Evolutionary conservation across 2,113 vertebrate species (phyloP).

Genomic region (Actenoides hombroni): DNA sequence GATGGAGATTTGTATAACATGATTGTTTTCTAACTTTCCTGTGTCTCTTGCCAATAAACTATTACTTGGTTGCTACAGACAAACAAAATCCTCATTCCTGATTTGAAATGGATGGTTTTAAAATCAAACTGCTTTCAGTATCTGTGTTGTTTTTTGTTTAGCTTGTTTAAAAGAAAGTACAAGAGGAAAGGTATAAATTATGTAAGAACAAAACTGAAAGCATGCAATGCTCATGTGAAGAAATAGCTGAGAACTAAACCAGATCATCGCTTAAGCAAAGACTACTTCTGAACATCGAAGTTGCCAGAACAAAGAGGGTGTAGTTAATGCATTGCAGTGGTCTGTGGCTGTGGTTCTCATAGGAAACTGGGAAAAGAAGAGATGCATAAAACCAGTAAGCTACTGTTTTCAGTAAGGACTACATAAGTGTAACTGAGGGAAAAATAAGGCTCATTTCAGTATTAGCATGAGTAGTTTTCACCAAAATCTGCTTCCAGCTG

Average conservation of each 20-base stretch:
- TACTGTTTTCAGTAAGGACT: not conserved
- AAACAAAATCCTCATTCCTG: not conserved
- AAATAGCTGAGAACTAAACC: not conserved
- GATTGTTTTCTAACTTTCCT: not conserved
- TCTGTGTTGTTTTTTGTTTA: not conserved
- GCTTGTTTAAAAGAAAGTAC: not conserved
- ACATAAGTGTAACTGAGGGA: not conserved
- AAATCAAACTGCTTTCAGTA: not conserved
- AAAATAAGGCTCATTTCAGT: not conserved
- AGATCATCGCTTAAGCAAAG: not conserved
- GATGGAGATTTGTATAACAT: not conserved
- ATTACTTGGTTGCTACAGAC: not conserved
- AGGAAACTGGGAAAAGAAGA: not conserved
- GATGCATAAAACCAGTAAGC: not conserved
- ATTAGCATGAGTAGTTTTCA: not conserved
- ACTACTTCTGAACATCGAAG: not conserved
- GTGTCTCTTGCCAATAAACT: not conserved
- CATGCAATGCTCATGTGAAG: not conserved
- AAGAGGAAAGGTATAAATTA: not conserved
- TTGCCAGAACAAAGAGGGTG: not conserved
- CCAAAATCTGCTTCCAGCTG: not conserved
- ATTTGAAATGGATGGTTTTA: not conserved
- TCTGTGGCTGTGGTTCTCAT: not conserved
- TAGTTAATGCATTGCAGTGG: not conserved
- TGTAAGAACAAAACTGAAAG: not conserved